Evolutionary conservation across 2,113 vertebrate genomes (phyloP).

Genomic region (Syngnathus typhle): DNA sequence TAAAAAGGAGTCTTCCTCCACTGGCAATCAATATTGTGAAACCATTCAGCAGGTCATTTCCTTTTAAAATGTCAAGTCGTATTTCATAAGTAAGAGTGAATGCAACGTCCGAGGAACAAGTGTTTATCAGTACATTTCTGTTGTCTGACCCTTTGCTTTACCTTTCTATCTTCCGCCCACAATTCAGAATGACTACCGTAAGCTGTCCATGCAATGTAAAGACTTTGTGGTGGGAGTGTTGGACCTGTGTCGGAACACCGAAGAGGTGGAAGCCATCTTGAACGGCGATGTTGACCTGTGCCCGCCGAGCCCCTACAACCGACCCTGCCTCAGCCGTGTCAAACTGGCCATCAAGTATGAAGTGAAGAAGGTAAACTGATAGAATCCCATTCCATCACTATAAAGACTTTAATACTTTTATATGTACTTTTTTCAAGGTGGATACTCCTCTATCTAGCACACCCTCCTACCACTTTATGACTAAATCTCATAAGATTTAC

Average conservation of each 20-base stretch:
- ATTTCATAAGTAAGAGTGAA: conserved; percentile 8
- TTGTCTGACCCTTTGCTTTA: not conserved
- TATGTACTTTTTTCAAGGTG: not conserved
- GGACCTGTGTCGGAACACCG: conserved; percentile 94
- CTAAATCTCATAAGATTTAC: not conserved
- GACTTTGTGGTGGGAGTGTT: conserved; percentile 95
- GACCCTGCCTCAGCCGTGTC: conserved; percentile 89
- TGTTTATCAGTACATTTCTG: not conserved
- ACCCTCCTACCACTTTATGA: not conserved
- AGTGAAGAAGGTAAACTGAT: conserved; percentile 88
- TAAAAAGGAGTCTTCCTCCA: not conserved
- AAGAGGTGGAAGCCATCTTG: conserved; percentile 94
- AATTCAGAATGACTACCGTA: conserved; percentile 90
- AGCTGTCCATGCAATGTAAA: conserved; percentile 99
- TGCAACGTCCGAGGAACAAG: no score
- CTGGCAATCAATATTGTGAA: not conserved
- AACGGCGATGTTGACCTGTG: conserved; percentile 89
- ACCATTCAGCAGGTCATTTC: no score
- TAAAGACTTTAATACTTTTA: not conserved
- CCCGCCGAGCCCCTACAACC: conserved; percentile 78
- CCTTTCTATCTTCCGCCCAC: no score
- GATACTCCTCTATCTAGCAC: not conserved
- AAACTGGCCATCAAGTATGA: conserved; percentile 96
- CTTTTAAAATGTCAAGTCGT: not conserved
- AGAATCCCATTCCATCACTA: not conserved